A percentile compares a stretch with the other conserved stretches of the same genome.
Conservation (phyloP, 2,888 invertebrate genomes). For the Sphaerophoria taeniata region DNA sequence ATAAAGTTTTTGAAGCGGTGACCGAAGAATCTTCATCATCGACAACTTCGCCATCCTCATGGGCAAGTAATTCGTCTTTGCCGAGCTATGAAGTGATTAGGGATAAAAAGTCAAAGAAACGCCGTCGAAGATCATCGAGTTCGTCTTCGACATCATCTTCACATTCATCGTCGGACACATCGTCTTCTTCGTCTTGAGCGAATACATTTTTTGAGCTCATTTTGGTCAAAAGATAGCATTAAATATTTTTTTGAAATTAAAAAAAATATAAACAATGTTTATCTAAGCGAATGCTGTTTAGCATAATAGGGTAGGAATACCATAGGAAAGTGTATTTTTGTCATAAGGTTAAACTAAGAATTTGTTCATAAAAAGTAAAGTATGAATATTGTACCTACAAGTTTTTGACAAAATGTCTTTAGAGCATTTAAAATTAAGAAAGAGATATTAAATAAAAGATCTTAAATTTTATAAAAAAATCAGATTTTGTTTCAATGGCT, state of each 20-base stretch:
- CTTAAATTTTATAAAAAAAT: no score
- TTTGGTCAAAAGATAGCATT: conserved; percentile 13
- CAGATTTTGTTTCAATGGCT: no score
- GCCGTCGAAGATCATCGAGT: conserved; percentile 76
- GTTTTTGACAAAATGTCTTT: no score
- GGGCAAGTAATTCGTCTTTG: conserved; percentile 80
- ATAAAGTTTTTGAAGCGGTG: conserved; percentile 80
- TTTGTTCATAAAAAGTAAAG: no score
- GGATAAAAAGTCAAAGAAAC: conserved; percentile 79
- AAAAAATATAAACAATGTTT: conserved; percentile 21
- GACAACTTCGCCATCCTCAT: conserved; percentile 76
- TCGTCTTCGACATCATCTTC: conserved; percentile 77
- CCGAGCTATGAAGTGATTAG: conserved; percentile 81
- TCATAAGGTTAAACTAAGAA: not conserved
- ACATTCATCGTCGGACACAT: conserved; percentile 56
- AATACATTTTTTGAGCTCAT: not conserved
- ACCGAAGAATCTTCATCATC: conserved; percentile 79
- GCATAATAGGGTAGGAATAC: not conserved
- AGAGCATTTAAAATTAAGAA: no score
- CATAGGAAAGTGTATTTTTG: conserved; percentile 1
- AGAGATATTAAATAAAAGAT: no score
- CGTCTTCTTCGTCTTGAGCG: conserved; percentile 55
- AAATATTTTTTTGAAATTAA: conserved; percentile 14
- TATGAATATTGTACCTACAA: no score
- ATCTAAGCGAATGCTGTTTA: not conserved